phyloP scores from a whole-genome alignment of 2,888 invertebrate genomes.

The Rhagophthalmus giganteus region DNA sequence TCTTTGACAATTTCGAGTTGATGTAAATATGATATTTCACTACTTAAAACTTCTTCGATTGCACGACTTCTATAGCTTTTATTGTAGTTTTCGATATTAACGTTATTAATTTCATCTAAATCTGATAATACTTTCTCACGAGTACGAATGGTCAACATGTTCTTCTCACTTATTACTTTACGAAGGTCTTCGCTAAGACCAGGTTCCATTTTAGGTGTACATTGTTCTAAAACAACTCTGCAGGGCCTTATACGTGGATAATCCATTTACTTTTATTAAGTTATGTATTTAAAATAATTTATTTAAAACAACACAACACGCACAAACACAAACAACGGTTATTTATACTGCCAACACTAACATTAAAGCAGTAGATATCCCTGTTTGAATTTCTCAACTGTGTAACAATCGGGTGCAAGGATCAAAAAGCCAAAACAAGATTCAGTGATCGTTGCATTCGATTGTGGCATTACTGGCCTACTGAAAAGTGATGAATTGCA shows the following conservation, averaged over 20 bases:
- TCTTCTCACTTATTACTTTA: slow-evolving; percentile 63
- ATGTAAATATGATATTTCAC: slow-evolving; percentile 69
- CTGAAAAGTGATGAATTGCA: no score
- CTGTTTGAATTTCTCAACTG: no score
- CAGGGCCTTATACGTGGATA: neutral
- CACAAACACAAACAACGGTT: no score
- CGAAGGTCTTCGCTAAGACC: slow-evolving; percentile 63
- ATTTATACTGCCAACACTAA: no score
- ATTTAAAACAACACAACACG: neutral
- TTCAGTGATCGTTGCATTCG: no score
- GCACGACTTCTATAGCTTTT: slow-evolving; percentile 57
- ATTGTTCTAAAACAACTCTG: slow-evolving; percentile 48
- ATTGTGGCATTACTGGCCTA: no score
- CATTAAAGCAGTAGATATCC: no score
- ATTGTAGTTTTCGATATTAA: slow-evolving; percentile 46
- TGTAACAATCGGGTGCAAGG: no score
- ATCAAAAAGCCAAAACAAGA: no score
- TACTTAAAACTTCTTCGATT: slow-evolving; percentile 68
- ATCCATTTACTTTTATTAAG: neutral
- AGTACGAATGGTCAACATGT: slow-evolving; percentile 64
- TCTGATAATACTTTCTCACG: slow-evolving; percentile 64
- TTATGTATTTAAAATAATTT: neutral
- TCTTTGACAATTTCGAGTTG: slow-evolving; percentile 68
- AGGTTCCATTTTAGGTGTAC: slow-evolving; percentile 61
- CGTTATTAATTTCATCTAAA: slow-evolving; percentile 56